phyloP scores from a whole-genome alignment of 35 echinoderm and acorn worm species.

The Apostichopus californicus region DNA sequence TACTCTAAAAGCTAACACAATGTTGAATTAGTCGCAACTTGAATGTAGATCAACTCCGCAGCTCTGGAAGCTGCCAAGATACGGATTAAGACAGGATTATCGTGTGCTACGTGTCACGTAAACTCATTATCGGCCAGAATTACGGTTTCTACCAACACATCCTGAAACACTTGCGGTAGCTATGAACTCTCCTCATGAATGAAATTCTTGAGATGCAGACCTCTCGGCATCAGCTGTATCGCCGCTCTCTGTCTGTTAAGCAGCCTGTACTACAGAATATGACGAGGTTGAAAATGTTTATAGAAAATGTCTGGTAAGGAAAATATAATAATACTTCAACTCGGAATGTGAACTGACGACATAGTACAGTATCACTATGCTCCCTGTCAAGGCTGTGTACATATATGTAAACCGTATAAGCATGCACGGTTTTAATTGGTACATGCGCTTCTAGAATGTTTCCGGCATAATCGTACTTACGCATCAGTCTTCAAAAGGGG shows the following conservation, averaged over 20 bases:
- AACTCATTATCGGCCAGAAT: not conserved
- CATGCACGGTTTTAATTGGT: no score
- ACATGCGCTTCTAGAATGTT: no score
- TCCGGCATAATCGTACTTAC: no score
- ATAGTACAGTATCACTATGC: no score
- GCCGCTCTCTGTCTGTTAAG: not conserved
- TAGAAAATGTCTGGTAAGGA: not conserved
- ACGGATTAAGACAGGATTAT: not conserved
- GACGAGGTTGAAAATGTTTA: not conserved
- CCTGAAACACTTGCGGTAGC: not conserved
- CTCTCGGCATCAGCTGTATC: not conserved
- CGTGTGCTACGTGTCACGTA: not conserved
- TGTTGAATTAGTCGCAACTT: no score
- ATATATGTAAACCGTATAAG: no score
- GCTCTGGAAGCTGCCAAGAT: not conserved
- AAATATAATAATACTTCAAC: not conserved
- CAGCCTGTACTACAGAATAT: not conserved
- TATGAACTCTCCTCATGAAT: not conserved
- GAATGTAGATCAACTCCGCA: no score
- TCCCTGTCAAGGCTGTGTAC: no score
- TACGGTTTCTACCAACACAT: not conserved
- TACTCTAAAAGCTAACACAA: no score
- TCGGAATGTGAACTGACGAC: not conserved
- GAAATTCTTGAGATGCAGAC: not conserved
- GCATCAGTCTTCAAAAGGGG: no score